Conservation (phyloP, 2,888 invertebrate genomes). For the Tridacna gigas region DNA sequence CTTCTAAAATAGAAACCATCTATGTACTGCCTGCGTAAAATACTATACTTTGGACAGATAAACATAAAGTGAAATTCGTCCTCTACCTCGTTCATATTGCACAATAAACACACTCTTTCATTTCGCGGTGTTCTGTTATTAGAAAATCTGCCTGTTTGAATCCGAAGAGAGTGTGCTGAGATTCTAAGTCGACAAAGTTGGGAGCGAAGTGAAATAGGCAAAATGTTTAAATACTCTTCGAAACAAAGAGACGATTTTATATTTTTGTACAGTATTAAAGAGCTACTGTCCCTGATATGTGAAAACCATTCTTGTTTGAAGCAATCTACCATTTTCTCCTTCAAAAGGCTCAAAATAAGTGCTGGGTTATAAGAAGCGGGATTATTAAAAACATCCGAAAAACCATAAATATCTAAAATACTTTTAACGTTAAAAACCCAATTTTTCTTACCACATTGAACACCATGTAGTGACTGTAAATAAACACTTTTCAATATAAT, state of each 20-base stretch:
- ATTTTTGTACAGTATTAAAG: neutral
- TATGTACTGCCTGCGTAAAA: neutral
- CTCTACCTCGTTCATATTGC: neutral
- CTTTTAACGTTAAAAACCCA: conserved; percentile 15
- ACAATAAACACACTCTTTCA: neutral
- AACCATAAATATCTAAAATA: neutral
- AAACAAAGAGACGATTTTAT: neutral
- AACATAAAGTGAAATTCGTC: conserved; percentile 14
- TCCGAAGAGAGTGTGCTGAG: conserved; percentile 5
- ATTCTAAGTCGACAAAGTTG: neutral
- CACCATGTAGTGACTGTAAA: neutral
- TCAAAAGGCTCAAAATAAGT: neutral
- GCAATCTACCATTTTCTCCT: neutral
- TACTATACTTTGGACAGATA: conserved; percentile 2
- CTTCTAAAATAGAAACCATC: neutral
- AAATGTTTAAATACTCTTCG: neutral
- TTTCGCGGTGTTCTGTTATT: neutral
- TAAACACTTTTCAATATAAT: conserved; percentile 12
- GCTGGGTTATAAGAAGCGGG: neutral
- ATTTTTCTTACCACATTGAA: conserved; percentile 3
- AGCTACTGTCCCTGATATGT: neutral
- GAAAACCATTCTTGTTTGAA: neutral
- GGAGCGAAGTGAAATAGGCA: neutral
- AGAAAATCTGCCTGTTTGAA: neutral
- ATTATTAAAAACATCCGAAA: conserved; percentile 14